A percentile compares a stretch with the other conserved stretches of the same genome.
Conservation (phyloP, 2,113 vertebrate genomes). For the Electrona antarctica region DNA sequence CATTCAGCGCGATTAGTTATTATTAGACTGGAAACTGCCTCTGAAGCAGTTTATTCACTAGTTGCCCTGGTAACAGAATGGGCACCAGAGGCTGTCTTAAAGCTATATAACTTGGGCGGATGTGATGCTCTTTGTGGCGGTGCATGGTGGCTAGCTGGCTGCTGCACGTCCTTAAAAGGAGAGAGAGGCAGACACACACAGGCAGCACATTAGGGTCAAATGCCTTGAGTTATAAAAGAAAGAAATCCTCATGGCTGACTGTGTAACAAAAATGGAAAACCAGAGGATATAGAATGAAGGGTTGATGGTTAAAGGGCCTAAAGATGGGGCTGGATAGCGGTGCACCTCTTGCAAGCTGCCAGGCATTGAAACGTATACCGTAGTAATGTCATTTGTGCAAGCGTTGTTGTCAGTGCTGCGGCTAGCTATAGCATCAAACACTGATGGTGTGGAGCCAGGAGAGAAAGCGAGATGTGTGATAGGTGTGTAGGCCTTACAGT, state of each 20-base stretch:
- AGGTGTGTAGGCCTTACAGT: not conserved
- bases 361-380: not conserved
- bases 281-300: not conserved
- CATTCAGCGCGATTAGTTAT: constrained; percentile 85
- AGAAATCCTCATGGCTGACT: no score
- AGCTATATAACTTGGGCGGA: constrained; percentile 69
- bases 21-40: constrained; percentile 87
- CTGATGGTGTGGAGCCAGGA: not conserved
- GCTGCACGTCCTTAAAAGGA: constrained; percentile 48
- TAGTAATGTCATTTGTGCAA: not conserved
- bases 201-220: not conserved
- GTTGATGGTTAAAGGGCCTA: not conserved
- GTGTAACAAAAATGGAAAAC: not conserved
- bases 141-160: constrained; percentile 21
- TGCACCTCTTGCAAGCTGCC: constrained; percentile 22
- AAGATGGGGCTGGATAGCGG: constrained; percentile 7
- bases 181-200: constrained; percentile 18
- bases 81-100: constrained; percentile 81
- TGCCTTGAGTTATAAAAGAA: not conserved
- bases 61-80: constrained; percentile 91
- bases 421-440: not conserved
- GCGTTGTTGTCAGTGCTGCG: not conserved
- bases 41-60: constrained; percentile 86
- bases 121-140: constrained; percentile 20
- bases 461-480: not conserved